These are phyloP conservation scores for Spodoptera frugiperda DNA, from an alignment of 1,140 invertebrate genomes.

Conservation along the genomic window DNA sequence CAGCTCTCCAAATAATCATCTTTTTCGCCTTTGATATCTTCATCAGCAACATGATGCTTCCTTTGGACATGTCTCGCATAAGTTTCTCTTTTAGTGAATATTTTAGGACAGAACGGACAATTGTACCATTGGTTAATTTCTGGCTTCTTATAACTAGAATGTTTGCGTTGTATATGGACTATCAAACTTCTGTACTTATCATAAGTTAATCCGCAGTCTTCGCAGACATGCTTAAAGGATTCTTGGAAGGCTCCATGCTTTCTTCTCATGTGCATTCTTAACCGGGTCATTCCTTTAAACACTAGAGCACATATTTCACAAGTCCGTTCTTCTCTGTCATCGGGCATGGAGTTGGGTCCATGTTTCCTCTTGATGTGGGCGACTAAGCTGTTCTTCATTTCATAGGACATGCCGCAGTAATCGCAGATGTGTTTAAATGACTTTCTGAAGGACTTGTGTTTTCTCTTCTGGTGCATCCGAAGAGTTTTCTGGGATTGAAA, in stretches of 20 bases:
- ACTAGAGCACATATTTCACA: constrained; percentile 80
- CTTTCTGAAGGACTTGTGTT: constrained; percentile 72
- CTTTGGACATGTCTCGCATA: constrained; percentile 79
- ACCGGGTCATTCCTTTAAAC: constrained; percentile 75
- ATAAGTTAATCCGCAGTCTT: constrained; percentile 77
- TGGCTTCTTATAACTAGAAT: constrained; percentile 60
- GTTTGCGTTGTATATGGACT: constrained; percentile 77
- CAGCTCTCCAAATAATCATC: constrained; percentile 52
- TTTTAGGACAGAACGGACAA: constrained; percentile 78
- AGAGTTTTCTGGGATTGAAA: constrained; percentile 76
- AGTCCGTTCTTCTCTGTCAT: constrained; percentile 72
- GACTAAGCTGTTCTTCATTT: constrained; percentile 75
- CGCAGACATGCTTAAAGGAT: constrained; percentile 72
- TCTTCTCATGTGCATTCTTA: constrained; percentile 80
- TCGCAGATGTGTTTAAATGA: constrained; percentile 76
- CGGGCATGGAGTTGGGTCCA: constrained; percentile 65
- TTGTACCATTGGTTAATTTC: constrained; percentile 69
- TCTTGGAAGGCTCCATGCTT: constrained; percentile 78
- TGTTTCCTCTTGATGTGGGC: constrained; percentile 81
- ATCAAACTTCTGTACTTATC: constrained; percentile 79
- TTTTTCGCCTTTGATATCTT: constrained; percentile 55
- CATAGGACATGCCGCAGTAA: constrained; percentile 77
- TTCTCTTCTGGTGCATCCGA: constrained; percentile 75
- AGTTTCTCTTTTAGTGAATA: constrained; percentile 76
- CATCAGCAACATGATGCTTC: constrained; percentile 73